Conservation (phyloP, 2,797 vertebrate species). For the Xenopus petersii region DNA sequence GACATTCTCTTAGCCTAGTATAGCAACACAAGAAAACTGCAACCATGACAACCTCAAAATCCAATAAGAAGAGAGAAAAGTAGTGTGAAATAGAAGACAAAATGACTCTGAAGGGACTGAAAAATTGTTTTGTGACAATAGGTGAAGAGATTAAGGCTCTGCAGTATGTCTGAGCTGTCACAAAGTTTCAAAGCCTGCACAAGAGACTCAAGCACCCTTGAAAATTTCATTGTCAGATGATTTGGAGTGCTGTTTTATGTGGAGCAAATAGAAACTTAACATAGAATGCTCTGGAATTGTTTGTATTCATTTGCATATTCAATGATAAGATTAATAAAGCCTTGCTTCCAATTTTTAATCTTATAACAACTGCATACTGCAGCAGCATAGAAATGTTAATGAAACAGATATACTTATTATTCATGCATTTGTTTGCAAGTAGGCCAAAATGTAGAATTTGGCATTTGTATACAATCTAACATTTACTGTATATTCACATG, state of each 20-base stretch:
- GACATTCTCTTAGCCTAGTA: slow-evolving; percentile 49
- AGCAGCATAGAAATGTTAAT: no score
- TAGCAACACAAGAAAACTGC: slow-evolving; percentile 47
- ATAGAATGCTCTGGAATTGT: not conserved
- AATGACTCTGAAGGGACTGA: slow-evolving; percentile 50
- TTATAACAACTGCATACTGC: no score
- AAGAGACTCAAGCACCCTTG: slow-evolving; percentile 50
- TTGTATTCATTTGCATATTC: not conserved
- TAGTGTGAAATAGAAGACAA: slow-evolving; percentile 51
- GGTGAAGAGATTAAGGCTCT: slow-evolving; percentile 50
- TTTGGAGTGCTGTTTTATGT: slow-evolving; percentile 24
- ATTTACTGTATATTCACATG: no score
- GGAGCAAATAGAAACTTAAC: slow-evolving; percentile 25
- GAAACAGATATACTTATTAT: no score
- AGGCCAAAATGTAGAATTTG: no score
- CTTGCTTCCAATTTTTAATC: not conserved
- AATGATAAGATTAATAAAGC: not conserved
- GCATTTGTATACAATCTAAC: no score
- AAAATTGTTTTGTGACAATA: slow-evolving; percentile 51
- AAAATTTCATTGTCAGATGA: slow-evolving; percentile 43
- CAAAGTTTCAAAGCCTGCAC: slow-evolving; percentile 45
- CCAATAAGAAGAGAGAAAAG: slow-evolving; percentile 49
- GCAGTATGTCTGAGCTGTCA: slow-evolving; percentile 50
- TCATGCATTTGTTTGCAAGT: no score
- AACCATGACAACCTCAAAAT: slow-evolving; percentile 49